Percentiles rank a stretch among this genome's conserved stretches.
Evolutionary conservation across 2,113 vertebrate genomes (phyloP).

Genomic region (Pandion haliaetus): DNA sequence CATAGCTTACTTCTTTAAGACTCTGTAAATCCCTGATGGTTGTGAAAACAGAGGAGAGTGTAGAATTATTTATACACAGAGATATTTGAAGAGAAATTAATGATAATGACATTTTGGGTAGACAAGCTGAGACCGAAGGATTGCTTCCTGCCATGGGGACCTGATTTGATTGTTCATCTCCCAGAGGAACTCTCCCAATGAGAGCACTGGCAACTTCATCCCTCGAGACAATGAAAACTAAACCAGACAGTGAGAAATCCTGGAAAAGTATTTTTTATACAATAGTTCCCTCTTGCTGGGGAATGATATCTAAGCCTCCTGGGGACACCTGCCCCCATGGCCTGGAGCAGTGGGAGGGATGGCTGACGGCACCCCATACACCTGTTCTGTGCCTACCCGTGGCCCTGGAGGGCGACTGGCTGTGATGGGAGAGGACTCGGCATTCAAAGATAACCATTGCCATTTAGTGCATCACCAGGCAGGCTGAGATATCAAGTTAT

Average conservation of each 20-base stretch:
- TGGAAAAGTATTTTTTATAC: neutral
- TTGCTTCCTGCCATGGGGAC: neutral
- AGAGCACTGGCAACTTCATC: neutral
- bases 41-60: neutral
- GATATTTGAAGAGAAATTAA: neutral
- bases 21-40: neutral
- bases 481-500: neutral
- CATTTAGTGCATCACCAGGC: neutral
- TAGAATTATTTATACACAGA: neutral
- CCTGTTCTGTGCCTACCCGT: neutral
- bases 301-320: neutral
- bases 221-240: neutral
- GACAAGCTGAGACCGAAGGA: neutral
- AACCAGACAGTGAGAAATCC: neutral
- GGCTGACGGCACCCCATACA: rapidly evolving
- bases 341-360: neutral
- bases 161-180: neutral
- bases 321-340: rapidly evolving
- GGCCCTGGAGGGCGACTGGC: neutral
- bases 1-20: neutral
- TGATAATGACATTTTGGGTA: neutral
- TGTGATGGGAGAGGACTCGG: neutral
- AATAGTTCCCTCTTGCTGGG: neutral
- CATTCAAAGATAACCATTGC: neutral
- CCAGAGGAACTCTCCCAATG: neutral